Base-by-base conservation (phyloP, 2,888 invertebrate species). In the Eurytoma californica region DNA sequence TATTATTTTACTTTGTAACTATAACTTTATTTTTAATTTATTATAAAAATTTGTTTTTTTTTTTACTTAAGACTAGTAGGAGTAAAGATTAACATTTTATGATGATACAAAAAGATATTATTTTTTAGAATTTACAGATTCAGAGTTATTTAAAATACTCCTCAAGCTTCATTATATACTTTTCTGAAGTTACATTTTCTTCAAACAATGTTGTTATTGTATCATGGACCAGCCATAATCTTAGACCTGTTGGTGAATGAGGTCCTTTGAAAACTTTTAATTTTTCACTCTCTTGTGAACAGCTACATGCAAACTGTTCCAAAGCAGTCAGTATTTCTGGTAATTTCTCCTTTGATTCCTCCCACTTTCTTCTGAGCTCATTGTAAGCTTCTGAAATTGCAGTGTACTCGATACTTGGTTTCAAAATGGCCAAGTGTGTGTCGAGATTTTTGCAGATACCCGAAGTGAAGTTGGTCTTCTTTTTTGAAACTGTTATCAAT, bases 101-200 rank as follows among this genome's bases (percentile, higher is more conserved):
- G 14, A 2, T 49, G 14, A 14, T 49, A 49, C 49, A 49, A 49
- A 49, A 49, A 49, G 9, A 49, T 49, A 13, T 49, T n/a, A n/a
- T n/a, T n/a, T 49, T 49, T 13, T 14, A 49, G 14, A 49, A 49
- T 49, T 14, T 14, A 9, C 49, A 9, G 12, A 3, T 49, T 65
- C 69, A 5, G 85, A 70, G 20, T 75, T 82, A 3, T 39, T 60
- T 3, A 39, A 9, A 39, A 39, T 24, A 39, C 9, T 39, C 39
- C 7, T 80, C 53, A 12, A 87, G 57, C 5, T 61, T 72, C 9
- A 61, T 55, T 4, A 86, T 60, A 14, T 57, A 30, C 14, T 24
- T 18, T 28, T 74, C 79, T 0, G 28, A 13, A 53, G 16, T 53
- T 16, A n/a, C 39, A 24, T 5, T n/a, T 4, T 58, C 39, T 2